phyloP scores from a whole-genome alignment of 1,140 invertebrate genomes.

The Venturia canescens region DNA sequence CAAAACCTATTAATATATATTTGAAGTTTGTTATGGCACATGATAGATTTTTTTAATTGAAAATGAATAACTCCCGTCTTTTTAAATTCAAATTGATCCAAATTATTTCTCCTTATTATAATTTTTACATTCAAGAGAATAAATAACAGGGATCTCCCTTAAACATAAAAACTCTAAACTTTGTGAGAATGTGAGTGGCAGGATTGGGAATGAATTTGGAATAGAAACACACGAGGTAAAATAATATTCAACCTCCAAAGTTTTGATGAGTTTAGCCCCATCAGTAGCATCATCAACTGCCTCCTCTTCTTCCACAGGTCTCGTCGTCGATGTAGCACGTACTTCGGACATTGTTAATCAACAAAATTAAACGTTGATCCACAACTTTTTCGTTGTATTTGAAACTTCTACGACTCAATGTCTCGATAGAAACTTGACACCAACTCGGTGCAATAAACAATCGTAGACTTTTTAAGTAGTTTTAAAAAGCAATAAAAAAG shows the following conservation, averaged over 20 bases:
- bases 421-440: neutral
- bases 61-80: too few relatives aligned
- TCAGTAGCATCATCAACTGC: slow-evolving; percentile 64
- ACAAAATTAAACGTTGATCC: slow-evolving; percentile 8
- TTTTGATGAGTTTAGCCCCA: slow-evolving; percentile 68
- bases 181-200: neutral
- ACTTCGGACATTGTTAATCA: slow-evolving; percentile 52
- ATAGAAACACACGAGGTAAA: neutral
- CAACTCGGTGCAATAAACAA: neutral
- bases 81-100: too few relatives aligned
- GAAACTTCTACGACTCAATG: neutral
- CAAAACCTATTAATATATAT: too few relatives aligned
- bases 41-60: too few relatives aligned
- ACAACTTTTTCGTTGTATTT: neutral
- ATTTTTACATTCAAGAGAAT: too few relatives aligned
- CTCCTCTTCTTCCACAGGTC: slow-evolving; percentile 60
- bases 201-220: slow-evolving; percentile 13
- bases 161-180: too few relatives aligned
- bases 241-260: slow-evolving; percentile 63
- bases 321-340: slow-evolving; percentile 55
- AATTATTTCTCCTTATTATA: too few relatives aligned
- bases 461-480: neutral
- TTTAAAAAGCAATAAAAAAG: too few relatives aligned
- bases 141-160: too few relatives aligned
- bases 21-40: too few relatives aligned